Evolutionary conservation across 2,888 invertebrate genomes (phyloP).

Genomic region (Scrobipalpa costella): DNA sequence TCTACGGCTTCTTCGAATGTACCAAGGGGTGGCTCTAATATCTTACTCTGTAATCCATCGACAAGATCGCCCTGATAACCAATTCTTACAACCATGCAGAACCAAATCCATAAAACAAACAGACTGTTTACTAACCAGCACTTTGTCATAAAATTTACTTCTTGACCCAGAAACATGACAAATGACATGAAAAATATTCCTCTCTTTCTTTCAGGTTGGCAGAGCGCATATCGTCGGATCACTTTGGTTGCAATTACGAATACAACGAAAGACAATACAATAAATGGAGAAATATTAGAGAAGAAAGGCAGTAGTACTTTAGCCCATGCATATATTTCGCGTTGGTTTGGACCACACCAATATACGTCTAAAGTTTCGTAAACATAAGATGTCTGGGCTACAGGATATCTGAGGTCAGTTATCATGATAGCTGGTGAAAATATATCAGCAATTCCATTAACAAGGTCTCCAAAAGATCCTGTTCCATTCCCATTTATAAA

Average conservation of each 20-base stretch:
- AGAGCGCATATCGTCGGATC: slow-evolving; percentile 36
- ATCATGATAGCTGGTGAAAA: slow-evolving; percentile 46
- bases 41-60: slow-evolving; percentile 45
- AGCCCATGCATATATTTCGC: slow-evolving; percentile 49
- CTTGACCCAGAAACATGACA: slow-evolving; percentile 56
- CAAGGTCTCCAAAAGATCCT: slow-evolving; percentile 46
- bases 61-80: slow-evolving; percentile 58
- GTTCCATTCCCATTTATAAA: slow-evolving; percentile 30
- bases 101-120: slow-evolving; percentile 61
- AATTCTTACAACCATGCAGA: slow-evolving; percentile 57
- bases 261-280: slow-evolving; percentile 39
- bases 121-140: slow-evolving; percentile 48
- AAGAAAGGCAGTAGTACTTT: slow-evolving; percentile 52
- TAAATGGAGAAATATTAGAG: slow-evolving; percentile 43
- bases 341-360: slow-evolving; percentile 55
- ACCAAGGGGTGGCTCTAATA: slow-evolving; percentile 49
- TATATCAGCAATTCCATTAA: slow-evolving; percentile 48
- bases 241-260: slow-evolving; percentile 40
- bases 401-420: slow-evolving; percentile 40
- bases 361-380: slow-evolving; percentile 42
- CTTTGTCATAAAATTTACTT: slow-evolving; percentile 45
- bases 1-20: slow-evolving; percentile 47
- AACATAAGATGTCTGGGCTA: slow-evolving; percentile 45
- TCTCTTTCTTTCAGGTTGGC: slow-evolving; percentile 30
- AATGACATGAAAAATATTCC: slow-evolving; percentile 44